A percentile compares a stretch with the other conserved stretches of the same genome.
These are phyloP conservation scores for Drosophila micromelanica DNA, from an alignment of 1,140 invertebrate species.

Conservation along the genomic window DNA sequence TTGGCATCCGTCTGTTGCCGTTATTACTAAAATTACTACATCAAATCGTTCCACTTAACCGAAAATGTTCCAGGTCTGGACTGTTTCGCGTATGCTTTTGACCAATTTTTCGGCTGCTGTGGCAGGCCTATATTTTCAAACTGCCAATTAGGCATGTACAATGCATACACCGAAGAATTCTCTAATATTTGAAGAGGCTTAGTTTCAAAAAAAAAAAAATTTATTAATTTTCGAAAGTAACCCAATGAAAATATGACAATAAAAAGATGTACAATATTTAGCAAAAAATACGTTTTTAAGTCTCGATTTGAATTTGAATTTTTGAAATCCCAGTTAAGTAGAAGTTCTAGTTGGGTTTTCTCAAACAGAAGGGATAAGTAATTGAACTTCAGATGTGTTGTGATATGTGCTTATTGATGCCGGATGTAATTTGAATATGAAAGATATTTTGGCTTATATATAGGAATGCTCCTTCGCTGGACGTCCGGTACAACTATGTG, in stretches of 20 bases:
- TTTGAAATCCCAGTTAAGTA: neutral
- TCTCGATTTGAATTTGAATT: too few species aligned
- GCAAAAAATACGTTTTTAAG: too few species aligned
- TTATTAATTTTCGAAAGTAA: slow-evolving; percentile 50
- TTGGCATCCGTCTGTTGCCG: slow-evolving; percentile 65
- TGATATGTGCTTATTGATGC: slow-evolving; percentile 2
- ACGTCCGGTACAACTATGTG: slow-evolving; percentile 62
- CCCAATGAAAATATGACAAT: slow-evolving; percentile 32
- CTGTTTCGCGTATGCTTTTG: slow-evolving; percentile 44
- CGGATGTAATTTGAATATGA: slow-evolving; percentile 37
- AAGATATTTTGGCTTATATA: slow-evolving; percentile 28
- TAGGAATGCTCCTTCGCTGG: slow-evolving; percentile 49
- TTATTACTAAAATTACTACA: slow-evolving; percentile 79
- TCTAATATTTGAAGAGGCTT: slow-evolving; percentile 48
- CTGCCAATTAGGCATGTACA: slow-evolving; percentile 64
- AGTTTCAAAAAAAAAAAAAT: slow-evolving; percentile 31
- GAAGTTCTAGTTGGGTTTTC: neutral
- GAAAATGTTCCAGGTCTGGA: slow-evolving; percentile 57
- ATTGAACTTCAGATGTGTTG: too few species aligned
- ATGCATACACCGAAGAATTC: slow-evolving; percentile 39
- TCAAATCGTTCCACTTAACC: slow-evolving; percentile 74
- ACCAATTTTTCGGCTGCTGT: slow-evolving; percentile 26
- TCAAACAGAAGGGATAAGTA: too few species aligned
- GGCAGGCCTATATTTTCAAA: slow-evolving; percentile 40
- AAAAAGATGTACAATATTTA: too few species aligned